phyloP scores from a whole-genome alignment of 2,797 vertebrate species.

The Helostoma temminkii region DNA sequence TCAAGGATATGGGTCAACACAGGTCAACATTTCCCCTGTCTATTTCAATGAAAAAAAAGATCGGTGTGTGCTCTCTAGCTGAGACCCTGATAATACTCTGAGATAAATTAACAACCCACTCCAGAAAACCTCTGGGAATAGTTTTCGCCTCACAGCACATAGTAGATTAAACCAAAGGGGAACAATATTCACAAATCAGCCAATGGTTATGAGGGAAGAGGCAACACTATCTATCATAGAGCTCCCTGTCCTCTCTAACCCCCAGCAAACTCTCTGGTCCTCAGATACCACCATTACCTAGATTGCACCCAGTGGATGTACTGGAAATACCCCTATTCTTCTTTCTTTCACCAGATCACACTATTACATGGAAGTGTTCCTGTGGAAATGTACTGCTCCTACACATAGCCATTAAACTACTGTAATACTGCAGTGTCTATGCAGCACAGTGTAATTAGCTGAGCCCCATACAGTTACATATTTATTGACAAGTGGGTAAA shows the following conservation, averaged over 20 bases:
- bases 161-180: conserved; percentile 81
- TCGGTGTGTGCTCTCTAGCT: conserved; percentile 52
- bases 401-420: conserved; percentile 9
- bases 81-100: conserved; percentile 75
- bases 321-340: neutral
- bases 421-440: conserved; percentile 5
- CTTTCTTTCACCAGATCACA: conserved; percentile 19
- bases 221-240: conserved; percentile 67
- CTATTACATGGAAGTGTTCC: conserved; percentile 6
- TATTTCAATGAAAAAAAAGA: conserved; percentile 35
- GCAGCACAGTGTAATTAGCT: conserved; percentile 24
- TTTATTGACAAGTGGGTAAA: neutral
- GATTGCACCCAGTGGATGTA: conserved; percentile 4
- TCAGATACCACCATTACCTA: conserved; percentile 19
- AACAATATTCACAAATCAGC: conserved; percentile 80
- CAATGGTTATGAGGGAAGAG: conserved; percentile 64
- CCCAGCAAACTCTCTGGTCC: conserved; percentile 19
- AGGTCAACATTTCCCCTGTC: conserved; percentile 59
- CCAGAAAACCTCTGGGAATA: conserved; percentile 71
- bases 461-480: neutral
- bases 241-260: conserved; percentile 1
- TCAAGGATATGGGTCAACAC: conserved; percentile 47
- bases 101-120: conserved; percentile 82
- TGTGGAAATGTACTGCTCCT: conserved; percentile 20
- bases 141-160: conserved; percentile 83